Evolutionary conservation across 2,888 invertebrate species (phyloP).

Genomic region (Sylvicola cinctus): DNA sequence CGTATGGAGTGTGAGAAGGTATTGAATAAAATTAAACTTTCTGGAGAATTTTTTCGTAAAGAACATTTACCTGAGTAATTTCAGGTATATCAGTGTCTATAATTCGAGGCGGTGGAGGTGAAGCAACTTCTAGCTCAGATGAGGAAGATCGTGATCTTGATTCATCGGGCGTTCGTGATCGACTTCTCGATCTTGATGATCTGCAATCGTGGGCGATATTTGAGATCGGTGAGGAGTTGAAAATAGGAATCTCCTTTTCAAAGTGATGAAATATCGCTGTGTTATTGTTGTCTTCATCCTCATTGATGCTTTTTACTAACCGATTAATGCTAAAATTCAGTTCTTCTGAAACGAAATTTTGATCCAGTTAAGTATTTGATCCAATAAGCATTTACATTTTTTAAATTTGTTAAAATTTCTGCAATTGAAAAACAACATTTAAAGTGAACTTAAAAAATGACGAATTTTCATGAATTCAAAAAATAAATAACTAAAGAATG

Average conservation of each 20-base stretch:
- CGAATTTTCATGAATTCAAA: too few relatives aligned
- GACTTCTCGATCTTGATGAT: constrained; percentile 20
- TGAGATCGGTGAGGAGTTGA: constrained; percentile 4
- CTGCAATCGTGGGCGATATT: constrained; percentile 4
- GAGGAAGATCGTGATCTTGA: constrained; percentile 34
- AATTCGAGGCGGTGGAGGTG: constrained; percentile 36
- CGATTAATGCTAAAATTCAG: constrained; percentile 71
- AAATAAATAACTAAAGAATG: too few relatives aligned
- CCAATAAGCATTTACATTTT: too few relatives aligned
- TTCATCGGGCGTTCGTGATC: constrained; percentile 15
- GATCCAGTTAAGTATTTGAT: too few relatives aligned
- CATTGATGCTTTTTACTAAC: constrained; percentile 39
- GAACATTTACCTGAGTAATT: constrained; percentile 13
- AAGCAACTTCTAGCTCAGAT: constrained; percentile 56
- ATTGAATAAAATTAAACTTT: background rate
- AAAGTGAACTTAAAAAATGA: too few relatives aligned
- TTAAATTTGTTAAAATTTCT: too few relatives aligned
- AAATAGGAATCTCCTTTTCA: constrained; percentile 12
- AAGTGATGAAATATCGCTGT: constrained; percentile 20
- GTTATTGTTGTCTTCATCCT: constrained; percentile 36
- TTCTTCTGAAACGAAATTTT: constrained; percentile 44
- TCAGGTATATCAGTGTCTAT: constrained; percentile 19
- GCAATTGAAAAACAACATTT: too few relatives aligned
- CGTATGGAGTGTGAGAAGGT: background rate
- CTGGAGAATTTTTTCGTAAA: too few relatives aligned